A percentile compares a stretch with the other conserved stretches of the same genome.
Evolutionary conservation across 1,140 invertebrate genomes (phyloP).

Genomic region (Hypsibius dujardini): DNA sequence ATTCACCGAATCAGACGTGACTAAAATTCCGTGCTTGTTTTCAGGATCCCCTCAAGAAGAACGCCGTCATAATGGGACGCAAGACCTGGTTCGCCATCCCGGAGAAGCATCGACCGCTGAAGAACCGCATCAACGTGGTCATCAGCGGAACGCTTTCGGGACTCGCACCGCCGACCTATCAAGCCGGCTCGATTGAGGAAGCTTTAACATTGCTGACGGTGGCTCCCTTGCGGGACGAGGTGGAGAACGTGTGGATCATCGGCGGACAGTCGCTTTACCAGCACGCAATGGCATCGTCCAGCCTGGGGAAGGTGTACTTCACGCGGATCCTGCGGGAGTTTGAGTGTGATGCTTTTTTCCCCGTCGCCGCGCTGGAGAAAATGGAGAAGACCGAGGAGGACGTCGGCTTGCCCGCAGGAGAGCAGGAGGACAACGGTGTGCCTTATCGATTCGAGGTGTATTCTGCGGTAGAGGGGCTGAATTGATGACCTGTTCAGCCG

Average conservation of each 20-base stretch:
- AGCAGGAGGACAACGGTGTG: conserved; percentile 53
- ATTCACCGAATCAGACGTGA: conserved; percentile 14
- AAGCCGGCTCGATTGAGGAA: conserved; percentile 45
- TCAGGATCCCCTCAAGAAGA: conserved; percentile 36
- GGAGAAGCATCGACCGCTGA: conserved; percentile 53
- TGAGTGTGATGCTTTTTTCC: conserved; percentile 73
- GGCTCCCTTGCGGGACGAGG: conserved; percentile 36
- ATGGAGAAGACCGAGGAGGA: conserved; percentile 39
- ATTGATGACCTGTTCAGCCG: too few relatives aligned
- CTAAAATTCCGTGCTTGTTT: conserved; percentile 23
- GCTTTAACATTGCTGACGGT: conserved; percentile 43
- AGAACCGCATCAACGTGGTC: conserved; percentile 62
- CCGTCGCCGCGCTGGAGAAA: conserved; percentile 43
- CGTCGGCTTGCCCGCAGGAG: conserved; percentile 40
- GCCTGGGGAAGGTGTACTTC: conserved; percentile 59
- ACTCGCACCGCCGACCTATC: conserved; percentile 33
- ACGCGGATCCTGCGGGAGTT: conserved; percentile 59
- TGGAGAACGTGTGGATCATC: conserved; percentile 62
- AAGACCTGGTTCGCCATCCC: conserved; percentile 82
- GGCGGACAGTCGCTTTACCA: conserved; percentile 33
- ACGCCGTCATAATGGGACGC: conserved; percentile 82
- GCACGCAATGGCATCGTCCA: conserved; percentile 50
- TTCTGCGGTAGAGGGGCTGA: too few relatives aligned
- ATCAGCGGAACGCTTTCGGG: conserved; percentile 42
- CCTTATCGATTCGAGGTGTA: conserved; percentile 49